phyloP scores from a whole-genome alignment of 2,113 vertebrate species.

The Sus scrofa region DNA sequence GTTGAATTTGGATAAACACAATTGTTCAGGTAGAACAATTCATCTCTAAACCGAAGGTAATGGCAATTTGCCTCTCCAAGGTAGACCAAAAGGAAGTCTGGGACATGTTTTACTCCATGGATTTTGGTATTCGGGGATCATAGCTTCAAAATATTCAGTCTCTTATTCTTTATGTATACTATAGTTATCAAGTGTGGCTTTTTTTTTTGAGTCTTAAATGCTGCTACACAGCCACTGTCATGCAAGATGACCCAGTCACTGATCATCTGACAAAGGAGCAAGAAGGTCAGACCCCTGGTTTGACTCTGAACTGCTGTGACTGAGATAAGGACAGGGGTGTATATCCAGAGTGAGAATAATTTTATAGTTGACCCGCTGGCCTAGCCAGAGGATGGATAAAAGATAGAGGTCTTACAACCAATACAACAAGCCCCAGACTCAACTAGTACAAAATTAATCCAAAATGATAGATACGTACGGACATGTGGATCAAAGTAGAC shows the following conservation, averaged over 20 bases:
- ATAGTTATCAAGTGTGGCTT: not conserved
- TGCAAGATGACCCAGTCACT: not conserved
- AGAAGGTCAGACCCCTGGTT: not conserved
- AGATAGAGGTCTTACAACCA: not conserved
- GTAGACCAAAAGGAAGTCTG: not conserved
- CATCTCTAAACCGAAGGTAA: not conserved
- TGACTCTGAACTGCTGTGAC: not conserved
- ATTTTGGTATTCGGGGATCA: not conserved
- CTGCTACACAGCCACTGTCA: not conserved
- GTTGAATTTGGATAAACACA: not conserved
- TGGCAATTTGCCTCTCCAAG: not conserved
- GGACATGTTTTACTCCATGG: not conserved
- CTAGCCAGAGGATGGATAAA: not conserved
- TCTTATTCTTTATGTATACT: not conserved
- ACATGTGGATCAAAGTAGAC: not conserved
- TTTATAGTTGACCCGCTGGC: not conserved
- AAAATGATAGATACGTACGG: not conserved
- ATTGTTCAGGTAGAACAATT: not conserved
- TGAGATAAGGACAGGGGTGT: not conserved
- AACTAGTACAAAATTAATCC: not conserved
- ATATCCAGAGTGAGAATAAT: not conserved
- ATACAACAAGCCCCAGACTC: not conserved
- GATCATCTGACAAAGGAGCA: not conserved
- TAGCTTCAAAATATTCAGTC: not conserved
- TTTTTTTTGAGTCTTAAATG: not conserved